Evolutionary conservation across 1,140 invertebrate species (phyloP), one percentile per base, ranked within the genome.

Genomic region (Cydia splendana): DNA sequence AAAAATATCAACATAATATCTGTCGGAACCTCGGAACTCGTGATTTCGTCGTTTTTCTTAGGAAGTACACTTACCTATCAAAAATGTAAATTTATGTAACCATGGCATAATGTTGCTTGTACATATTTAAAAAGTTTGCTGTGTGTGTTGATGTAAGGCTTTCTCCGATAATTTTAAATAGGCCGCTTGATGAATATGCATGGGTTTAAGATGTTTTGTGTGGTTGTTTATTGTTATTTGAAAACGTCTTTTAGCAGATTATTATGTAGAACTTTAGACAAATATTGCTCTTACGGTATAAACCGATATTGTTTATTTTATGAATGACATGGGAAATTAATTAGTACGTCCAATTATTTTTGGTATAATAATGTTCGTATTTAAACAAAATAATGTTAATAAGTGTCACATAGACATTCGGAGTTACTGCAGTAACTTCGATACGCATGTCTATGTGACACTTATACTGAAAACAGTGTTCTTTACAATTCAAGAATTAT

Each of bases 1-100:
- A 71, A 69, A 71, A 71, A 38, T 71, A 71, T 71, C 57, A 20
- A 42, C 67, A 71, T 10, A 38, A 71, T n/a, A n/a, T 69, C 28
- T 2, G 65, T 34, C 13, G 28, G 30, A n/a, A n/a, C n/a, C n/a
- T n/a, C n/a, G n/a, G n/a, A n/a, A n/a, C n/a, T 71, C 18, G 34
- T 71, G 34, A 42, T 71, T 71, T 38, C 67, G 20, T 71, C 38
- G 67, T 71, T 42, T 71, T 71, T 71, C 67, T 71, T 71, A 71
- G 18, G 38, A 42, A 71, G 67, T 71, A 71, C 67, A 38, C 34
- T 6, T 71, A 45, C 34, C n/a, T 71, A 45, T 71, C 67, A 71
- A 18, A 9, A 71, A 71, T 71, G 67, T 18, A 71, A 71, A 71
- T 71, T 45, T 42, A 38, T 69, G 65, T 71, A 6, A n/a, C 34